These are phyloP conservation scores for Drosophila arawakana DNA, from an alignment of 1,140 invertebrate species.

Conservation along the genomic window DNA sequence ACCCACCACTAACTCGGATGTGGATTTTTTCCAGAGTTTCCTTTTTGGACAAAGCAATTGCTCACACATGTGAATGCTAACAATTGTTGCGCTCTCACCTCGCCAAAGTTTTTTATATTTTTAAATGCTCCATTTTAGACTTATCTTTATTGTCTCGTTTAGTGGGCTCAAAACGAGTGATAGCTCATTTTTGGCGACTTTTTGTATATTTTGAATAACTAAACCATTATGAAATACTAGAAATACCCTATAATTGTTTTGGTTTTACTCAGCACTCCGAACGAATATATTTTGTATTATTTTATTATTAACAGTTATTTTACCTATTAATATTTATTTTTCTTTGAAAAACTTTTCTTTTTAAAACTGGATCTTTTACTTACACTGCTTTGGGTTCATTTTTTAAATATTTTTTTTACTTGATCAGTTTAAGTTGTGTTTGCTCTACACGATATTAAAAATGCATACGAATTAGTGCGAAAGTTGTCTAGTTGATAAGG, in stretches of 20 bases:
- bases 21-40: conserved; percentile 25
- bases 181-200: conserved; percentile 48
- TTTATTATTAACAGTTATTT: background rate
- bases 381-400: no score
- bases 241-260: no score
- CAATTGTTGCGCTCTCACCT: conserved; percentile 61
- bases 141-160: conserved; percentile 84
- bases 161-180: conserved; percentile 69
- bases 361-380: no score
- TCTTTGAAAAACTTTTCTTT: no score
- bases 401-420: background rate
- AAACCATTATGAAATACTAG: no score
- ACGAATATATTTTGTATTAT: no score
- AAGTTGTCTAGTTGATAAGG: conserved; percentile 72
- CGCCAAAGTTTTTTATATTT: conserved; percentile 42
- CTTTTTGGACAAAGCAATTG: conserved; percentile 14
- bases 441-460: conserved; percentile 28
- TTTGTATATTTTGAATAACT: background rate
- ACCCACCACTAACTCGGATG: background rate
- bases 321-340: conserved; percentile 1
- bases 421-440: conserved; percentile 31
- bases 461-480: conserved; percentile 66
- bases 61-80: conserved; percentile 15
- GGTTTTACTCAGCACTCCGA: no score
- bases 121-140: conserved; percentile 59